Base-by-base conservation (phyloP, 2,888 invertebrate species). In the Molanna angustata region DNA sequence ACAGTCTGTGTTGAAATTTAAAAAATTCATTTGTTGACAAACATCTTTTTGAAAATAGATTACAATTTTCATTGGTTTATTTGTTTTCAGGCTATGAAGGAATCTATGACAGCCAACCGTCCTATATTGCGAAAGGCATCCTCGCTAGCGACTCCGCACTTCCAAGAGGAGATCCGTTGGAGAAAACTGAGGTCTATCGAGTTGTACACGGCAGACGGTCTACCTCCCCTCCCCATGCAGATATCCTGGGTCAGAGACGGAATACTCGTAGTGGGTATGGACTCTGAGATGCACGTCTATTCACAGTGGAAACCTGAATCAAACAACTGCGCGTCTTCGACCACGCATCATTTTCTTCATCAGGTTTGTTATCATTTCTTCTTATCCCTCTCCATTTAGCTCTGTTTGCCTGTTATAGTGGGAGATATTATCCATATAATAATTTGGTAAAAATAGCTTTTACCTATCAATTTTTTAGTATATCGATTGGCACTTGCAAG, bases 221-320 rank as follows among this genome's bases (percentile, higher is more conserved):
- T 98, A 32, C 95, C 96, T 1, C 97, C 98, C 0, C 72, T 99
- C 42, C 99, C 99, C 0, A 98, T 98, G 91, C 95, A 97, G 69
- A 90, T 98, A 63, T 95, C 95, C 1, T 99, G 99, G 98, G 96
- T 98, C 1, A 82, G 99, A 18, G 98, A 98, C 66, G 98, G 98
- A 0, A 94, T 99, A 60, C 74, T 99, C 1, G 94, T 99, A 0
- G 96, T 99, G 1, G 99, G 98, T 2, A 97, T 99, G 97, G 96
- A 98, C 68, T 97, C 96, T 2, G 99, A 99, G 70, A 97, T 99
- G 95, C 96, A 98, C 65, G 96, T 99, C 0, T 99, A 97, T 68
- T 95, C 96, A 1, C 99, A 99, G 66, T 99, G 98, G 98, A 90
- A 90, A 65, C 88, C 91, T 0, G 84, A 86, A 63, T 14, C 46